phyloP scores from a whole-genome alignment of 1,140 invertebrate species.

The Penaeus indicus region DNA sequence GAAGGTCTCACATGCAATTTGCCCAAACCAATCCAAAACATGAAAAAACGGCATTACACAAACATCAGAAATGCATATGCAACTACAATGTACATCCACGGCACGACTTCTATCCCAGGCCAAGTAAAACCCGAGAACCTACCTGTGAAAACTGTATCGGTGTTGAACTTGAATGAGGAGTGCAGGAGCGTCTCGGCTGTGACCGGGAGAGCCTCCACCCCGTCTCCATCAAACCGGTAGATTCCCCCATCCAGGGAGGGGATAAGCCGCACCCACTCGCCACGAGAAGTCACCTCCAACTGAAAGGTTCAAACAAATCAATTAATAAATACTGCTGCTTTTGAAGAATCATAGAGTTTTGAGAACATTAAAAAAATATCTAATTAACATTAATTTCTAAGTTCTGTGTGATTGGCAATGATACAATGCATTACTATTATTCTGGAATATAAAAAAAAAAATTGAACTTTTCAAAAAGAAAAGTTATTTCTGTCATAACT shows the following conservation, averaged over 20 bases:
- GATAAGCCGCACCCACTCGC: constrained; percentile 87
- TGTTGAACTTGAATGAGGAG: constrained; percentile 84
- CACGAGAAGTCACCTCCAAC: constrained; percentile 84
- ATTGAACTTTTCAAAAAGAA: no score
- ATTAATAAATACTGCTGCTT: neutral
- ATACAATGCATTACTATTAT: no score
- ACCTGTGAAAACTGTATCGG: constrained; percentile 88
- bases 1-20: neutral
- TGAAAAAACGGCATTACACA: constrained; percentile 4
- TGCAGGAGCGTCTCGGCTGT: constrained; percentile 86
- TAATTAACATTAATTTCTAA: no score
- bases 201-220: constrained; percentile 87
- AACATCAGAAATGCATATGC: neutral
- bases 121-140: constrained; percentile 58
- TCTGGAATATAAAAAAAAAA: no score
- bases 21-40: neutral
- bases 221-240: constrained; percentile 91
- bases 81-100: constrained; percentile 27
- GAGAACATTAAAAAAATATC: no score
- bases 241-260: constrained; percentile 91
- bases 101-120: neutral
- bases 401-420: no score
- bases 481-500: no score
- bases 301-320: constrained; percentile 16
- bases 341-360: no score